Evolutionary conservation across 2,888 invertebrate species (phyloP).

Genomic region (Anodontia alba): DNA sequence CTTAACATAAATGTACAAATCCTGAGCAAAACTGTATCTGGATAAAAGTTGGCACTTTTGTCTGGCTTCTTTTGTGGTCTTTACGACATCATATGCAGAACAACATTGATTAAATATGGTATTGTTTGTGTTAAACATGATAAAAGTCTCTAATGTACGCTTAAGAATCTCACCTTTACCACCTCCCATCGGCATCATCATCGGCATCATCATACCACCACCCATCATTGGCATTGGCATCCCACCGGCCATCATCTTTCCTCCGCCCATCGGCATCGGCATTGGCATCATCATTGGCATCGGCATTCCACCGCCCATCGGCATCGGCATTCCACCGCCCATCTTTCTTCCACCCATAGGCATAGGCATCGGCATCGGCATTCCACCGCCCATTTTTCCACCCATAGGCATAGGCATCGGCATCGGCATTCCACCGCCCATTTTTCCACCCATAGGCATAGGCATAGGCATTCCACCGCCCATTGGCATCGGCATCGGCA

Average conservation of each 20-base stretch:
- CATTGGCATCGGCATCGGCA: constrained; percentile 17
- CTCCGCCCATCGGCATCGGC: constrained; percentile 13
- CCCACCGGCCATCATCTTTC: constrained; percentile 23
- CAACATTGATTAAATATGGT: too few species aligned
- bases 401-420: constrained; percentile 1
- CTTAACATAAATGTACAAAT: too few species aligned
- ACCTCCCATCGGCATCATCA: constrained; percentile 5
- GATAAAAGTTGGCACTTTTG: too few species aligned
- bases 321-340: constrained; percentile 31
- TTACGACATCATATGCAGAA: too few species aligned
- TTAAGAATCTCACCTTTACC: too few species aligned
- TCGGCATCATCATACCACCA: neutral
- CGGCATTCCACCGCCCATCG: constrained; percentile 19
- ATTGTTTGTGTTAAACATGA: too few species aligned
- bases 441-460: constrained; percentile 15
- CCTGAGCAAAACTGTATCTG: too few species aligned
- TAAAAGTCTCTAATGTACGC: too few species aligned
- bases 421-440: constrained; percentile 32
- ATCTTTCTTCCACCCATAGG: constrained; percentile 6
- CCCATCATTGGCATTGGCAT: constrained; percentile 20
- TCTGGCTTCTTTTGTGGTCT: too few species aligned
- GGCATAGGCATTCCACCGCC: constrained; percentile 1
- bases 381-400: constrained; percentile 9
- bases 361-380: constrained; percentile 10
- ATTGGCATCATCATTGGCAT: constrained; percentile 17